phyloP scores from a whole-genome alignment of 2,888 invertebrate species.

The Nemapogon koenigi region DNA sequence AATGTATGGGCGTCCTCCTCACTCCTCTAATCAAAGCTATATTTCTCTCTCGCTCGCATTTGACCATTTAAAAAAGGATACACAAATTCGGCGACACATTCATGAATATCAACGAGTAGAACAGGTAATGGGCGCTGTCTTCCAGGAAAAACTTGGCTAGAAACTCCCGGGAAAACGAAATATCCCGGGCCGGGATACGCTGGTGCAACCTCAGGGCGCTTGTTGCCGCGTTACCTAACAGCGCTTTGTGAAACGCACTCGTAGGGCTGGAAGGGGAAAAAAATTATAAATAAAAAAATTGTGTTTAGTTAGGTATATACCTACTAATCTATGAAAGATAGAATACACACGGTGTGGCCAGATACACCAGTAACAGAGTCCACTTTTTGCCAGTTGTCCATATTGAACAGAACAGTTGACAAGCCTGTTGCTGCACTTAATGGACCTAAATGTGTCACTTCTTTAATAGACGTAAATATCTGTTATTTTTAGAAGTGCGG shows the following conservation, averaged over 20 bases:
- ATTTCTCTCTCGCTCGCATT: no score
- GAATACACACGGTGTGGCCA: neutral
- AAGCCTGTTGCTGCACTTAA: no score
- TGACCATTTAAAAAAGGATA: slow-evolving; percentile 69
- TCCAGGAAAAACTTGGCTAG: slow-evolving; percentile 81
- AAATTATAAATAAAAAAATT: slow-evolving; percentile 9
- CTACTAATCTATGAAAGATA: no score
- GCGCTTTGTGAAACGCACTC: slow-evolving; percentile 88
- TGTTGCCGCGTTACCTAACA: slow-evolving; percentile 92
- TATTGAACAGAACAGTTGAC: neutral
- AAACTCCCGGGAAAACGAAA: slow-evolving; percentile 84
- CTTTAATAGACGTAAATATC: no score
- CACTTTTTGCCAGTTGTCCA: neutral
- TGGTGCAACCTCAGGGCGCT: slow-evolving; percentile 96
- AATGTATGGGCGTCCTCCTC: no score
- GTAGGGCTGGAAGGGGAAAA: slow-evolving; percentile 27
- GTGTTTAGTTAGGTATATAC: no score
- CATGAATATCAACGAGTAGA: slow-evolving; percentile 94
- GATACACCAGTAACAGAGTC: neutral
- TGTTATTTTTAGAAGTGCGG: no score
- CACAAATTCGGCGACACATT: slow-evolving; percentile 87
- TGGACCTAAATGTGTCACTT: no score
- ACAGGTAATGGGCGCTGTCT: slow-evolving; percentile 95
- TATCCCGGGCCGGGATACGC: slow-evolving; percentile 76
- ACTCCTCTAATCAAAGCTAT: no score